Evolutionary conservation across 2,113 vertebrate species (phyloP), one percentile per base, ranked within the genome.

Genomic region (Tragulus kanchil): DNA sequence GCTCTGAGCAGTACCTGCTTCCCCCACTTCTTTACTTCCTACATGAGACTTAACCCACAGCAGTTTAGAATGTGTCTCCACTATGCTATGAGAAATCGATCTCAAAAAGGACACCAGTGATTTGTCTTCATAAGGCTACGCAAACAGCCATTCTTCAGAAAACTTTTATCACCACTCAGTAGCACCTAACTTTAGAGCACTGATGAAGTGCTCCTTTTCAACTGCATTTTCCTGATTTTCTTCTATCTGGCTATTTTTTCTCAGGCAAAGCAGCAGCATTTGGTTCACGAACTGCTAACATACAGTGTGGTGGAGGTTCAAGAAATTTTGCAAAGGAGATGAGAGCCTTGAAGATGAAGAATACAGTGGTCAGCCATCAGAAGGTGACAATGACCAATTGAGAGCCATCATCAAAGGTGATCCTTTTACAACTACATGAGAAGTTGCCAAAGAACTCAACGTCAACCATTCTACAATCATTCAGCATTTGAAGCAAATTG

Each of bases 91-190:
- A 92, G 71, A 95, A 96, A 78, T 48, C 45, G 8, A 67, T 62
- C 48, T 81, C 10, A 67, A 56, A 83, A 88, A 92, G n/a, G 50
- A 94, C 12, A 77, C 19, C 23, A 79, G 21, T 31, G 58, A 67
- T 65, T 90, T 75, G 58, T 3, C 78, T 89, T 95, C 45, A 67
- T 28, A 58, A 85, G 42, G 25, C 13, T 73, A 88, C 67, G 62
- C 71, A 61, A 75, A 36, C 2, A 45, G 17, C 65, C 42, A 94
- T 79, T 93, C 75, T 94, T 90, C 31, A 95, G 78, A 52, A 91
- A 87, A 65, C 58, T 16, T 87, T n/a, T 78, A 48, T 61, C 67
- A 87, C 15, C 28, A 61, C 56, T 87, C 15, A 78, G 65, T 69
- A 94, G 85, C 52, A 48, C 52, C 50, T 90, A 95, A 85, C 42